Percentiles rank a stretch among this genome's conserved stretches.
These are phyloP conservation scores for Apis dorsata DNA, from an alignment of 1,140 invertebrate genomes.

Conservation along the genomic window DNA sequence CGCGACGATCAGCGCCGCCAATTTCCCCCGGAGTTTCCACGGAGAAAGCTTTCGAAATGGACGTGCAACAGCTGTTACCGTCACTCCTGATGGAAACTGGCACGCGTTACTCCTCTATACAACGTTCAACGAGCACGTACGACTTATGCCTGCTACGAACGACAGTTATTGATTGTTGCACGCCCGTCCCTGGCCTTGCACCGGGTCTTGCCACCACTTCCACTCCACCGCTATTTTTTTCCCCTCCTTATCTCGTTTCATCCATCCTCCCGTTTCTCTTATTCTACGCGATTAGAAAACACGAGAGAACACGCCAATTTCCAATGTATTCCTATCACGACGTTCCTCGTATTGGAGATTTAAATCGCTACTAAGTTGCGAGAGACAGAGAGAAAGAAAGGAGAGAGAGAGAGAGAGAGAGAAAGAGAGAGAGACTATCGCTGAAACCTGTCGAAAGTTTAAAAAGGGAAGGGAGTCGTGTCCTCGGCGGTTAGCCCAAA, in stretches of 20 bases:
- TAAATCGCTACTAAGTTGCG: background rate
- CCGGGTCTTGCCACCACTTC: background rate
- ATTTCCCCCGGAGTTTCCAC: constrained; percentile 57
- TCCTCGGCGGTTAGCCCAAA: constrained; percentile 33
- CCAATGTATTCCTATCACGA: no score
- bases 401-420: background rate
- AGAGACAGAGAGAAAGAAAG: background rate
- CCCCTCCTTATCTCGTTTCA: background rate
- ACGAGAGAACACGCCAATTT: background rate
- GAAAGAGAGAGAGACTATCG: background rate
- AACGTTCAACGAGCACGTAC: constrained; percentile 66
- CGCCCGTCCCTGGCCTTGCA: constrained; percentile 54
- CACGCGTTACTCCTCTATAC: constrained; percentile 59
- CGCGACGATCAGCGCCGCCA: constrained; percentile 66
- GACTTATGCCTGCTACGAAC: constrained; percentile 63
- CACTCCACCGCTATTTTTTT: background rate
- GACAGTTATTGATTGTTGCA: constrained; percentile 66
- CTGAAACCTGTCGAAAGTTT: background rate
- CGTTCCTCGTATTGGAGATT: background rate
- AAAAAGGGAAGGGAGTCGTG: constrained; percentile 15
- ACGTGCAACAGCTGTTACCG: constrained; percentile 69
- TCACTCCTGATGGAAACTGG: constrained; percentile 67
- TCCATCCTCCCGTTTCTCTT: background rate
- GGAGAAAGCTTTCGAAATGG: constrained; percentile 65
- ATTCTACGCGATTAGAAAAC: background rate